Conservation (phyloP, 2,113 vertebrate species). For the Synchiropus splendidus region DNA sequence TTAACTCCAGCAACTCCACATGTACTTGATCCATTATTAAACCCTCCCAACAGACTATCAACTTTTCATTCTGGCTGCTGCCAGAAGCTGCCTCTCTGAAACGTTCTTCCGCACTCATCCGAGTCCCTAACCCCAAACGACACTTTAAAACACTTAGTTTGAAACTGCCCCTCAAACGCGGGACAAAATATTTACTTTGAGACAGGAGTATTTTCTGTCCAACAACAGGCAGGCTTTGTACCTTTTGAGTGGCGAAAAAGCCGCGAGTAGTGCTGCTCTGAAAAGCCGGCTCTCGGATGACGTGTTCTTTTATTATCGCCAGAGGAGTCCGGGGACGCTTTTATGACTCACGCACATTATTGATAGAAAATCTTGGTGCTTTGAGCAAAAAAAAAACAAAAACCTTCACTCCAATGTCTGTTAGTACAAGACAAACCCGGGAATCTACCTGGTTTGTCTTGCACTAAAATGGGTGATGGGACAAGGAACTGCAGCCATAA, state of each 20-base stretch:
- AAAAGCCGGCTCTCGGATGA: constrained; percentile 25
- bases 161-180: constrained; percentile 20
- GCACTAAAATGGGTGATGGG: no score
- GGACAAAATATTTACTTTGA: constrained; percentile 37
- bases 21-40: constrained; percentile 59
- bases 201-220: constrained; percentile 17
- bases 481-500: no score
- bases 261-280: constrained; percentile 27
- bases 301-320: constrained; percentile 22
- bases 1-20: constrained; percentile 46
- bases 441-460: no score
- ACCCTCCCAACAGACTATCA: constrained; percentile 51
- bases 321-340: constrained; percentile 29
- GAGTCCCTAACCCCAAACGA: constrained; percentile 32
- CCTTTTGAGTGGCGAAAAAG: constrained; percentile 28
- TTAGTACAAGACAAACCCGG: no score
- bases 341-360: constrained; percentile 27
- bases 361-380: constrained; percentile 32
- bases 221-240: constrained; percentile 17
- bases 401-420: no score
- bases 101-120: constrained; percentile 25
- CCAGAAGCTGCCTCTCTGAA: constrained; percentile 34
- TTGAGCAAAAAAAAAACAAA: constrained; percentile 13
- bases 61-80: constrained; percentile 35
- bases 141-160: constrained; percentile 46